Percentiles rank a stretch among this genome's conserved stretches.
phyloP scores from a whole-genome alignment of 2,113 vertebrate genomes.

The Cercopithecus mona region DNA sequence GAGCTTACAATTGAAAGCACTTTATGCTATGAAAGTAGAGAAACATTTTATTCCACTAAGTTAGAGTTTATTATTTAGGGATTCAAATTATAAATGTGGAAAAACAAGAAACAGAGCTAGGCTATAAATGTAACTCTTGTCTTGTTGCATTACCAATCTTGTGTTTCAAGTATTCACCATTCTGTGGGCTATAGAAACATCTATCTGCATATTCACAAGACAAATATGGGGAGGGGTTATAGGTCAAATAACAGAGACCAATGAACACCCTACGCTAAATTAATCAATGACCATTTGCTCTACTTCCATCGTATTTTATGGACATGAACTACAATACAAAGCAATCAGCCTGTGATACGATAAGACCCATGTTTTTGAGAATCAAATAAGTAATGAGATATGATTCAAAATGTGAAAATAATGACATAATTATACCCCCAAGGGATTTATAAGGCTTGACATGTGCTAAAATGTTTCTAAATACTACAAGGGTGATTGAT shows the following conservation, averaged over 20 bases:
- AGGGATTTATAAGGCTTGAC: background rate
- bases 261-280: background rate
- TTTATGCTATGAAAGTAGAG: background rate
- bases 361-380: background rate
- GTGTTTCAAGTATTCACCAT: background rate
- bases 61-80: background rate
- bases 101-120: background rate
- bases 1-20: background rate
- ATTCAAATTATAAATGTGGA: background rate
- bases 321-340: background rate
- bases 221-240: background rate
- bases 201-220: background rate
- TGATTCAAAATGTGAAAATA: slow-evolving; percentile 45
- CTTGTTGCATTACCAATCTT: background rate
- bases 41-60: background rate
- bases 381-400: background rate
- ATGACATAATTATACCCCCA: background rate
- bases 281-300: background rate
- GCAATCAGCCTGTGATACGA: background rate
- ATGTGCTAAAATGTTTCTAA: slow-evolving; percentile 32
- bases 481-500: slow-evolving; percentile 45
- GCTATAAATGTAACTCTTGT: background rate
- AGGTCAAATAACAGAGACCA: background rate
- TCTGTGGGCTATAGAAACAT: background rate
- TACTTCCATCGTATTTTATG: background rate